These are phyloP conservation scores for Chondrosia reniformis DNA, from an alignment of 37 sponge, comb jelly and placozoan species.

Conservation along the genomic window DNA sequence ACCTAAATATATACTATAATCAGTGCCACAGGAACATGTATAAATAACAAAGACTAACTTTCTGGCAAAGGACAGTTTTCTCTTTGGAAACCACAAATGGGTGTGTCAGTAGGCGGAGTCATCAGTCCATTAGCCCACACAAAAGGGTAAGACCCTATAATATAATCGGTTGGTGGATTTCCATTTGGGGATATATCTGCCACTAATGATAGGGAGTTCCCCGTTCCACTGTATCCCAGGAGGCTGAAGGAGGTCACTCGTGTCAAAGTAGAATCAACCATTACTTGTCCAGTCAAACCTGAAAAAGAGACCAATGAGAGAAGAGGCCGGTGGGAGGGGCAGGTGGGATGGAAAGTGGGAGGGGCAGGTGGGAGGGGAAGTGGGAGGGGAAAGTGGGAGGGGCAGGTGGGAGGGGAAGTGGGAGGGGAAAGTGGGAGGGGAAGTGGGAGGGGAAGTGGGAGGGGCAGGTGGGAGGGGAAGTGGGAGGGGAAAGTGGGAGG, in stretches of 20 bases:
- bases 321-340: background rate
- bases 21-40: background rate
- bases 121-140: constrained; percentile 2
- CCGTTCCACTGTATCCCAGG: background rate
- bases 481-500: background rate
- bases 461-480: background rate
- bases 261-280: background rate
- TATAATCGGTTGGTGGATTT: background rate
- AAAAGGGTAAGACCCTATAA: background rate
- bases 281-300: background rate
- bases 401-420: background rate
- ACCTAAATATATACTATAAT: background rate
- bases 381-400: background rate
- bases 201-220: background rate
- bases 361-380: background rate
- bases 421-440: background rate
- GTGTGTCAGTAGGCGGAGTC: constrained; percentile 7
- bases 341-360: background rate
- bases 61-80: background rate
- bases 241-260: constrained; percentile 3
- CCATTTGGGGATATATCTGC: background rate
- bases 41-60: background rate
- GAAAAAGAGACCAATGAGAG: too few species aligned
- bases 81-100: background rate
- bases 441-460: background rate